Evolutionary conservation across 2,113 vertebrate genomes (phyloP).

Genomic region (Myiagra hebetior): DNA sequence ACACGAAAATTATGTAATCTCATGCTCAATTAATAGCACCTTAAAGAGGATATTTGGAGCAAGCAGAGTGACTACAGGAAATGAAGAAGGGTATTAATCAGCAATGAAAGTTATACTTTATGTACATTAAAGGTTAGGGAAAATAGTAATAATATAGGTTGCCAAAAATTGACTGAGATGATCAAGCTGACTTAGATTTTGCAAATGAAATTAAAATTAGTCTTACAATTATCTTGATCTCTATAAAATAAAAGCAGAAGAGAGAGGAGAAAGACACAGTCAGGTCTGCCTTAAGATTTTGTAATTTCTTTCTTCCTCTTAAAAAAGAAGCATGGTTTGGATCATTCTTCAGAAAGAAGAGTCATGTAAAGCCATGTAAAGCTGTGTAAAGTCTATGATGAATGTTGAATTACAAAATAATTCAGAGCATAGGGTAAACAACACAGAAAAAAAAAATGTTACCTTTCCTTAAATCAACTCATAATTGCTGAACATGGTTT

Average conservation of each 20-base stretch:
- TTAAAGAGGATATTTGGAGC: neutral
- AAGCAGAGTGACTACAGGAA: neutral
- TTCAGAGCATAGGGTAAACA: neutral
- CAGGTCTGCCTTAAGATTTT: neutral
- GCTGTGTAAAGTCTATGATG: neutral
- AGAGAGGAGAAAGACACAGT: neutral
- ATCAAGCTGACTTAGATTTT: neutral
- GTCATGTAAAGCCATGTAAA: neutral
- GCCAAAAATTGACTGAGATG: neutral
- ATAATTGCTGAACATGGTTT: neutral
- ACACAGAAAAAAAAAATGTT: neutral
- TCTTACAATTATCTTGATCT: neutral
- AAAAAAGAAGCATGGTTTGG: neutral
- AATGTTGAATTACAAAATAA: neutral
- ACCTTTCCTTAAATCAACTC: neutral
- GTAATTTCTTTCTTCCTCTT: neutral
- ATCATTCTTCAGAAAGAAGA: neutral
- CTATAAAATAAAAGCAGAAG: neutral
- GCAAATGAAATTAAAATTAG: neutral
- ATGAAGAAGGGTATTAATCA: neutral
- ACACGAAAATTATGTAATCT: constrained; percentile 21
- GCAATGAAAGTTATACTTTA: neutral
- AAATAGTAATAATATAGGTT: neutral
- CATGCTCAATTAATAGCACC: neutral
- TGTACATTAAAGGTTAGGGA: neutral